Percentiles rank a stretch among this genome's conserved stretches.
Conservation (phyloP, 2,888 invertebrate species). For the Holacanthella duospinosa region DNA sequence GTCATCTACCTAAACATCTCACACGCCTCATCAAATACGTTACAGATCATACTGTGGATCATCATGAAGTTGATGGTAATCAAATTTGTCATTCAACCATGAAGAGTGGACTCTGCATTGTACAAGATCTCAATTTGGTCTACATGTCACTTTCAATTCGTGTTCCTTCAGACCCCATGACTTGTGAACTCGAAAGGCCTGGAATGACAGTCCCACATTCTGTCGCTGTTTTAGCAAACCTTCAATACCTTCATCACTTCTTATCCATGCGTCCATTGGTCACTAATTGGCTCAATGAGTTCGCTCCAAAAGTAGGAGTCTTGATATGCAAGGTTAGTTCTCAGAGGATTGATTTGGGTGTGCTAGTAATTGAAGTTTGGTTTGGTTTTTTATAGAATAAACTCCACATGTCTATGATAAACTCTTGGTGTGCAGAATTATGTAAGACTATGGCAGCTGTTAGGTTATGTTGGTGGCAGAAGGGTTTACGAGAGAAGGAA, state of each 20-base stretch:
- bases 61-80: conserved; percentile 32
- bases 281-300: conserved; percentile 33
- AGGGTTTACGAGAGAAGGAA: not conserved
- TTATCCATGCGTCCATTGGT: conserved; percentile 31
- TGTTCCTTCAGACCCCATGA: conserved; percentile 20
- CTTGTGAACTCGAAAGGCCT: conserved; percentile 15
- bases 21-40: conserved; percentile 34
- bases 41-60: conserved; percentile 36
- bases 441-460: conserved; percentile 35
- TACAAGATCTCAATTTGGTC: conserved; percentile 30
- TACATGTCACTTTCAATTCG: conserved; percentile 35
- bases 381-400: conserved; percentile 24
- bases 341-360: not conserved
- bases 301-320: conserved; percentile 35
- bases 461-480: conserved; percentile 30
- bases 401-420: conserved; percentile 36
- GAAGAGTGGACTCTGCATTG: conserved; percentile 33
- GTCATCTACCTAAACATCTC: conserved; percentile 19
- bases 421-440: conserved; percentile 37
- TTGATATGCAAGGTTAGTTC: conserved; percentile 30
- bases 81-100: conserved; percentile 25
- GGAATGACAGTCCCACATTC: conserved; percentile 35
- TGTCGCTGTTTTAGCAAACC: conserved; percentile 31
- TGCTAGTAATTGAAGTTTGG: not conserved
- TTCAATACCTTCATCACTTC: conserved; percentile 31